Percentiles rank a stretch among this genome's conserved stretches.
Conservation (phyloP, 2,113 vertebrate species). For the Meleagris gallopavo region DNA sequence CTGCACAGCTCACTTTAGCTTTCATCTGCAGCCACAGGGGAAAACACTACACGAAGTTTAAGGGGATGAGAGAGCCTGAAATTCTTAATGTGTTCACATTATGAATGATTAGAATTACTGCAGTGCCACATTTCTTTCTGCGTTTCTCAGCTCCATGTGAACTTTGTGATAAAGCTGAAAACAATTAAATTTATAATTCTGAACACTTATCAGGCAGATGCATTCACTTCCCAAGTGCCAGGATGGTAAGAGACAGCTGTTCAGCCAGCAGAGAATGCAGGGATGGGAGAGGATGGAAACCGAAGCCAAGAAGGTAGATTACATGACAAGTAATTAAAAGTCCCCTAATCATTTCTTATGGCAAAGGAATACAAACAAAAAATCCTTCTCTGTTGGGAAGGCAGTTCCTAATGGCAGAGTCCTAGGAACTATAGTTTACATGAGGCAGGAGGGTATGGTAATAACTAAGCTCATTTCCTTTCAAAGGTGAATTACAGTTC, state of each 20-base stretch:
- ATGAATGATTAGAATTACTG: not conserved
- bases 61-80: not conserved
- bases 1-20: not conserved
- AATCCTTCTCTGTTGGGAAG: not conserved
- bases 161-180: not conserved
- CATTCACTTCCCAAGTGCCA: not conserved
- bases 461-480: conserved; percentile 55
- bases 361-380: conserved; percentile 34
- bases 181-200: not conserved
- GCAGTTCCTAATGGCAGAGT: conserved; percentile 3
- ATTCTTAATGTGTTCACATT: not conserved
- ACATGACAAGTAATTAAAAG: not conserved
- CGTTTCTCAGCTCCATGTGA: not conserved
- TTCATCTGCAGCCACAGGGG: not conserved
- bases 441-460: conserved; percentile 36
- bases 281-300: not conserved
- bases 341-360: conserved; percentile 21
- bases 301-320: not conserved
- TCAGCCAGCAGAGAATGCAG: not conserved
- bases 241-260: not conserved
- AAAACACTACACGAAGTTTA: not conserved
- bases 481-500: conserved; percentile 67
- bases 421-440: conserved; percentile 22
- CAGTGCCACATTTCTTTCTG: not conserved
- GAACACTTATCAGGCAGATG: not conserved